Base-by-base conservation (phyloP, 2,797 vertebrate genomes). In the Pygocentrus nattereri region DNA sequence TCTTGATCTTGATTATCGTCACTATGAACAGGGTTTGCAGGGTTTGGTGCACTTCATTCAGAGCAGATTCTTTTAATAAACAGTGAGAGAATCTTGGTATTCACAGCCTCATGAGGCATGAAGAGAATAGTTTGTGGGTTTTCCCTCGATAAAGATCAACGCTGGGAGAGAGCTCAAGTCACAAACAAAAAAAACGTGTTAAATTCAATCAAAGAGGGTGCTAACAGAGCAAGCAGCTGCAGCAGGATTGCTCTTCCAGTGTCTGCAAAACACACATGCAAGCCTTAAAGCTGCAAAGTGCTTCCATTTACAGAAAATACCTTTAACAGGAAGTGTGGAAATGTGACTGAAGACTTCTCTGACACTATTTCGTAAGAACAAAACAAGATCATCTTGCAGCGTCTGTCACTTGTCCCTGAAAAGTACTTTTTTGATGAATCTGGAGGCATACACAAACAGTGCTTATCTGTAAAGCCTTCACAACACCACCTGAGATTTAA, bases 111-210 rank as follows among this genome's bases (percentile, higher is more conserved):
- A 2, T 19, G 12, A 25, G 41, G 23, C 56, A 25, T 13, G n/a
- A 15, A 64, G 0, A 21, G 0, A 23, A 64, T 3, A 13, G 1
- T 44, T 25, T 73, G 58, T n/a, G 44, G 41, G 71, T 18, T 67
- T 74, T 74, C 79, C 70, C 73, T 27, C 56, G 50, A 80, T 74
- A 68, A 47, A 58, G 61, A 80, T 80, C 58, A 54, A 64, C 21
- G 27, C 27, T 6, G 23, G 13, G n/a, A 65, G 19, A 38, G 19
- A 38, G 5, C 50, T 16, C 69, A 18, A 59, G 56, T 2, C 30
- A 27, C 10, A 25, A 8, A 23, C 18, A 38, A 7, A 49, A 38
- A 7, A 49, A 50, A 56, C 6, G 41, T 41, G 70, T 27, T 25
- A 64, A 79, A 23, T 38, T 31, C 10, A 64, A 38, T 58, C 4